Conservation (phyloP, 2,888 invertebrate species). For the Cynaeus angustus region DNA sequence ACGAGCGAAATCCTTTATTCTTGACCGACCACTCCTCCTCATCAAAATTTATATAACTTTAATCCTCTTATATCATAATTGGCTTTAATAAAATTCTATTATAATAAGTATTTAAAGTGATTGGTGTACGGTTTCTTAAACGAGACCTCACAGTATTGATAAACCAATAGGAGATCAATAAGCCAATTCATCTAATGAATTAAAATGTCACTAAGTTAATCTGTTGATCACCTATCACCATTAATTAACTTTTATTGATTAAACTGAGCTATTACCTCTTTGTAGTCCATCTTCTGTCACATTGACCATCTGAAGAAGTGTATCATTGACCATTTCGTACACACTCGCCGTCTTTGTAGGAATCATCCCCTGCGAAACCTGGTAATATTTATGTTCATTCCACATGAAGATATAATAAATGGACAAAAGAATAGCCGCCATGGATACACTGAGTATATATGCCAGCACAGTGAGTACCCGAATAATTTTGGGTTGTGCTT, state of each 20-base stretch:
- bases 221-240: neutral
- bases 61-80: conserved; percentile 23
- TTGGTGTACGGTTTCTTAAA: conserved; percentile 28
- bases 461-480: conserved; percentile 86
- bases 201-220: conserved; percentile 19
- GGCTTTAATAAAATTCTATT: neutral
- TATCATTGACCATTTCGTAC: too few species aligned
- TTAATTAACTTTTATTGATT: neutral
- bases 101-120: conserved; percentile 2
- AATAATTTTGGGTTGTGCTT: conserved; percentile 69
- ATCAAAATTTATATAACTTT: conserved; percentile 6
- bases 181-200: conserved; percentile 32
- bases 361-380: neutral
- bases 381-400: conserved; percentile 75
- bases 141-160: conserved; percentile 29
- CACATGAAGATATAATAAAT: conserved; percentile 89
- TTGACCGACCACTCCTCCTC: too few species aligned
- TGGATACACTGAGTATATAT: conserved; percentile 89
- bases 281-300: too few species aligned
- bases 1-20: too few species aligned
- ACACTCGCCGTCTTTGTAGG: neutral
- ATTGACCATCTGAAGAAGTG: too few species aligned
- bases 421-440: conserved; percentile 87
- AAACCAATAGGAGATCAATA: conserved; percentile 39
- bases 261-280: too few species aligned